These are phyloP conservation scores for Stomorhina lunata DNA, from an alignment of 2,888 invertebrate genomes.

Conservation along the genomic window DNA sequence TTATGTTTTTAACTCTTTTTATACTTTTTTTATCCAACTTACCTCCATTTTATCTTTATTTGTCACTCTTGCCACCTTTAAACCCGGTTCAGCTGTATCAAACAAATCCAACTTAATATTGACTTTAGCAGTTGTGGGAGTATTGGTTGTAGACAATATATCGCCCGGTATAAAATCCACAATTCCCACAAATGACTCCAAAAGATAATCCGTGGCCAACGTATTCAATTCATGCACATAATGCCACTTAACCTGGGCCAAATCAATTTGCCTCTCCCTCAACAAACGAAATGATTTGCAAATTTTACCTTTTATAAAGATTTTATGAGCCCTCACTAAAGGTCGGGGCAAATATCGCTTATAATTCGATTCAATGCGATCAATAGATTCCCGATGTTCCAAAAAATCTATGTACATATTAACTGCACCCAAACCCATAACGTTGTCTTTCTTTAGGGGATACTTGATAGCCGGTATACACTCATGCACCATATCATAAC, in stretches of 20 bases:
- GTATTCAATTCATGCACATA: conserved; percentile 90
- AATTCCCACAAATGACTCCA: conserved; percentile 82
- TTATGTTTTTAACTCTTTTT: too few species aligned
- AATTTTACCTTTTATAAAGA: conserved; percentile 89
- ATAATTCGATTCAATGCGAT: conserved; percentile 88
- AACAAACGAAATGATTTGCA: conserved; percentile 84
- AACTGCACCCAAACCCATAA: conserved; percentile 91
- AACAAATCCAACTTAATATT: conserved; percentile 73
- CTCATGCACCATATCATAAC: conserved; percentile 89
- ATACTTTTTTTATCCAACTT: too few species aligned
- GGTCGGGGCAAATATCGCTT: conserved; percentile 91
- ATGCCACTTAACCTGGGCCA: conserved; percentile 85
- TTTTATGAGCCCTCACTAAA: conserved; percentile 86
- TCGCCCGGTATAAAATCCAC: conserved; percentile 81
- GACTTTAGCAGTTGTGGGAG: conserved; percentile 65
- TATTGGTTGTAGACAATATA: conserved; percentile 80
- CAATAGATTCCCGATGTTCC: conserved; percentile 85
- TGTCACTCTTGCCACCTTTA: conserved; percentile 82
- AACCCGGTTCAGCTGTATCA: conserved; percentile 81
- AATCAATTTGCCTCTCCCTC: conserved; percentile 82
- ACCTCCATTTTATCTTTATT: conserved; percentile 81
- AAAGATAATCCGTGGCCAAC: conserved; percentile 90
- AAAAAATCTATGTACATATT: conserved; percentile 92
- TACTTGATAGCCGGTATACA: conserved; percentile 89
- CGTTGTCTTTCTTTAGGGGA: conserved; percentile 87